These are phyloP conservation scores for Fulica atra DNA, from an alignment of 2,113 vertebrate genomes.

Conservation along the genomic window DNA sequence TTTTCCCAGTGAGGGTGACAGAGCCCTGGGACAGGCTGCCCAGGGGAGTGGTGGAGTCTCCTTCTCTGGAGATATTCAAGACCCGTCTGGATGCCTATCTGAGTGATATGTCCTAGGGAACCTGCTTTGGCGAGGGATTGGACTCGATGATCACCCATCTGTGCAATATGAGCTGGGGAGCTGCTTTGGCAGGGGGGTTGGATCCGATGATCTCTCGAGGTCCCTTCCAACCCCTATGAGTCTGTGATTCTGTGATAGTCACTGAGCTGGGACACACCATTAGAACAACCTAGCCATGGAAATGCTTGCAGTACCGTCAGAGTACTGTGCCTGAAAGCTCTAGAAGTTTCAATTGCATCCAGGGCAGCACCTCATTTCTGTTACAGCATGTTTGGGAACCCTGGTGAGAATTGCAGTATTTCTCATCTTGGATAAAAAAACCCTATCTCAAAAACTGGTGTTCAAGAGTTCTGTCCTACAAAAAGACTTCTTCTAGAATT, in stretches of 20 bases:
- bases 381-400: background rate
- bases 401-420: background rate
- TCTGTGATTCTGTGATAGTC: background rate
- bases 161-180: no score
- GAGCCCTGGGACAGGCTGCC: no score
- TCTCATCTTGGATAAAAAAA: background rate
- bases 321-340: background rate
- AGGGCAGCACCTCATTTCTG: background rate
- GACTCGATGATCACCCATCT: no score
- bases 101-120: no score
- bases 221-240: no score
- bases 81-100: no score
- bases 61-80: no score
- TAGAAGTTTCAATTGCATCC: background rate
- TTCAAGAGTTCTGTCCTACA: background rate
- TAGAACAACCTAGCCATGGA: background rate
- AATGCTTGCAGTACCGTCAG: background rate
- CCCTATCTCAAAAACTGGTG: background rate
- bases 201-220: no score
- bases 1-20: no score
- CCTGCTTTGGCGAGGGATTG: no score
- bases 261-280: background rate
- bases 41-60: no score
- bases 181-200: no score
- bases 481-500: background rate